phyloP scores from a whole-genome alignment of 2,797 vertebrate genomes.

The Myripristis murdjan region DNA sequence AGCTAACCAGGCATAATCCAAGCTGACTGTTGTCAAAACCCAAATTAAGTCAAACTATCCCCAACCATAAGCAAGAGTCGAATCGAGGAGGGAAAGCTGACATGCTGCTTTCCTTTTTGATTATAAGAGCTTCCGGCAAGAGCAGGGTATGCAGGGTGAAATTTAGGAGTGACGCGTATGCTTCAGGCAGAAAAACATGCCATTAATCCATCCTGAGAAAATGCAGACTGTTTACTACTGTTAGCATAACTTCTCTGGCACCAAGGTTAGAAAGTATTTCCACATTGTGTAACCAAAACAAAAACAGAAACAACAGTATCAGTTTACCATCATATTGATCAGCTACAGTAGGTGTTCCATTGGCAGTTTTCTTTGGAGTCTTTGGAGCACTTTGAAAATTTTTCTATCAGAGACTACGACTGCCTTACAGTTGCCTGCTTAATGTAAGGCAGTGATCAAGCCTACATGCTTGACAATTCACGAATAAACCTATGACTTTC shows the following conservation, averaged over 20 bases:
- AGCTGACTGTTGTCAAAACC: neutral
- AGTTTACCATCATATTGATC: neutral
- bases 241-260: slow-evolving; percentile 9
- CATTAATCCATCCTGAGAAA: slow-evolving; percentile 16
- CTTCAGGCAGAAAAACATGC: slow-evolving; percentile 19
- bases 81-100: neutral
- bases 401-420: neutral
- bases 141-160: neutral
- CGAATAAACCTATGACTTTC: neutral
- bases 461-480: neutral
- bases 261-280: slow-evolving; percentile 11
- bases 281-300: slow-evolving; percentile 8
- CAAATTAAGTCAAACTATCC: slow-evolving; percentile 5
- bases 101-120: slow-evolving; percentile 11
- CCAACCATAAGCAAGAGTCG: neutral
- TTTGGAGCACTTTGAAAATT: neutral
- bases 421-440: neutral
- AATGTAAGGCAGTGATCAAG: too few species aligned
- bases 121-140: slow-evolving; percentile 1
- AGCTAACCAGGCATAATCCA: neutral
- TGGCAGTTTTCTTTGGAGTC: too few species aligned
- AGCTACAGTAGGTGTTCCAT: neutral
- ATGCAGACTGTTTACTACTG: slow-evolving; percentile 10
- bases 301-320: neutral
- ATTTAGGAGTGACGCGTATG: slow-evolving; percentile 13